A percentile compares a stretch with the other conserved stretches of the same genome.
Conservation (phyloP, 2,113 vertebrate species). For the human (Homo sapiens) region GRCh38 chr16:63981001-63981500, state of each 20-base stretch:
- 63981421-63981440: constrained; percentile 66
- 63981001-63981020: constrained; percentile 25
- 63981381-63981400: constrained; percentile 46
- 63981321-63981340: constrained; percentile 23
- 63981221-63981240: constrained; percentile 54
- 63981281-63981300: constrained; percentile 19
- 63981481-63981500: constrained; percentile 73
- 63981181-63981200: neutral
- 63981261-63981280: neutral
- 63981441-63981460: constrained; percentile 69
- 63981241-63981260: neutral
- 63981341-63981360: constrained; percentile 47
- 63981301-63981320: neutral
- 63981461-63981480: constrained; percentile 75
- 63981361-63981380: constrained; percentile 66
- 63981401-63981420: constrained; percentile 56
- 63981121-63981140: neutral
- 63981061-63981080: constrained; percentile 3
- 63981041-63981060: constrained; percentile 57
- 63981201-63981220: neutral
- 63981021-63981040: neutral
- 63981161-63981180: neutral
- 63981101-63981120: constrained; percentile 50
- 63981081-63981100: constrained; percentile 40
- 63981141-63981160: no score